Conservation (phyloP, 2,113 vertebrate genomes). For the Malurus melanocephalus region DNA sequence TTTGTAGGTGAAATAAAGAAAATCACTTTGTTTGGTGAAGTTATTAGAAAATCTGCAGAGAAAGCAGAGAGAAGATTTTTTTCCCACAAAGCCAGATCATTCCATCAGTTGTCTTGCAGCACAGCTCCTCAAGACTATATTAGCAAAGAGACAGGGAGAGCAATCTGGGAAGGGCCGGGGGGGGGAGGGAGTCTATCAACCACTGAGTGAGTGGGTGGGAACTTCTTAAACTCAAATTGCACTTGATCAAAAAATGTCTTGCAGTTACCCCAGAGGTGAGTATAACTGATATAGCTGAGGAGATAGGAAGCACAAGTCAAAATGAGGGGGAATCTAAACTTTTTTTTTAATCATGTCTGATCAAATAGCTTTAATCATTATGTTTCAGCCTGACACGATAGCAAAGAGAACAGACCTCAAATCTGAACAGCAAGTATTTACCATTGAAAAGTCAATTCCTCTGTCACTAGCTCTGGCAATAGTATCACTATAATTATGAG, state of each 20-base stretch:
- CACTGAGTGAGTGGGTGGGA: background rate
- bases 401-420: background rate
- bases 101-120: background rate
- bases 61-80: background rate
- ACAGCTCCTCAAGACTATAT: background rate
- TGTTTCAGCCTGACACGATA: background rate
- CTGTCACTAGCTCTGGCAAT: constrained; percentile 40
- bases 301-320: background rate
- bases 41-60: background rate
- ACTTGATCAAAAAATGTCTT: background rate
- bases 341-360: background rate
- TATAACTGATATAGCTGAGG: background rate
- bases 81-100: background rate
- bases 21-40: background rate
- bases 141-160: background rate
- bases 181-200: background rate
- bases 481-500: constrained; percentile 70
- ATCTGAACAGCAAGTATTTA: constrained; percentile 10
- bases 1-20: background rate
- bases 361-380: constrained; percentile 7
- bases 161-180: background rate
- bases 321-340: background rate
- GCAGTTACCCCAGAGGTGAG: background rate
- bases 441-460: constrained; percentile 37
- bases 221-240: constrained; percentile 2